These are phyloP conservation scores for Lepus townsendii DNA, from an alignment of 2,797 vertebrate species.

Conservation along the genomic window DNA sequence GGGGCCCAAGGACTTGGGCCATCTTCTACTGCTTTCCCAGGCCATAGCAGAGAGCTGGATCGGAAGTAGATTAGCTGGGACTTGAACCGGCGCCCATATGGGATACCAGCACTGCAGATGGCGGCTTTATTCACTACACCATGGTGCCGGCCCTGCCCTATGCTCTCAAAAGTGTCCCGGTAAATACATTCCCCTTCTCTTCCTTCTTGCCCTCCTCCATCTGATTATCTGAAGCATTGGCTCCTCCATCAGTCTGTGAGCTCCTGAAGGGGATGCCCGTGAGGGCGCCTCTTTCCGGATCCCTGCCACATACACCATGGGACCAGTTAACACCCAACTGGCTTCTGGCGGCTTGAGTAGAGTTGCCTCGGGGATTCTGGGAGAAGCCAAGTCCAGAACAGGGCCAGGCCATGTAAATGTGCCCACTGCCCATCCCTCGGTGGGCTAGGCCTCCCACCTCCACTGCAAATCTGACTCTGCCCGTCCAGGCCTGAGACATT, in stretches of 20 bases:
- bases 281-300: not conserved
- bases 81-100: too few species aligned
- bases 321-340: not conserved
- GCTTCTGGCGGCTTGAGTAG: not conserved
- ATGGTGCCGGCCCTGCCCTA: not conserved
- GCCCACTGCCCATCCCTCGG: not conserved
- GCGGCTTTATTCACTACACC: too few species aligned
- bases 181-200: not conserved
- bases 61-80: too few species aligned
- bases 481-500: not conserved
- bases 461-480: not conserved
- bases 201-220: not conserved
- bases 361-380: not conserved
- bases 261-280: not conserved
- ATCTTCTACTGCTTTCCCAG: too few species aligned
- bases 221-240: not conserved
- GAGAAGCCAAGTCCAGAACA: too few species aligned
- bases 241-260: not conserved
- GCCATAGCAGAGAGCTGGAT: too few species aligned
- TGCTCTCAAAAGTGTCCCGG: not conserved
- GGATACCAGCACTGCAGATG: too few species aligned
- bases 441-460: not conserved
- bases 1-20: too few species aligned
- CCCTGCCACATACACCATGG: too few species aligned
- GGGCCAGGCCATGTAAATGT: not conserved